phyloP scores from a whole-genome alignment of 2,797 vertebrate species.

The Setipinna tenuifilis region DNA sequence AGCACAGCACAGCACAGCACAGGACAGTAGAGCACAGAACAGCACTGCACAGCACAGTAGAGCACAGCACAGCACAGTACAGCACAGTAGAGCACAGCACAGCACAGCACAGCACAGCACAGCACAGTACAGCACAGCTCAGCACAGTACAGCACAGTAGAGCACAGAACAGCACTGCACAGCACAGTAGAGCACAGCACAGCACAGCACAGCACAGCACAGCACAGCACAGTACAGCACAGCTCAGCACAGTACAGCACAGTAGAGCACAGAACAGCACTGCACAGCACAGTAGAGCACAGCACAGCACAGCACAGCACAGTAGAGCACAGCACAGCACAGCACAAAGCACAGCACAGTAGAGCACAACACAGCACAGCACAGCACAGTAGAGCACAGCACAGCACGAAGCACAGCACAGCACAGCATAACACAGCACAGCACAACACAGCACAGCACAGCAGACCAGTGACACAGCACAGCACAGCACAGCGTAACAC shows the following conservation, averaged over 20 bases:
- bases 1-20: too few species aligned
- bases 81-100: background rate
- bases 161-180: background rate
- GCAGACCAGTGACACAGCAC: too few species aligned
- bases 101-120: too few species aligned
- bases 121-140: too few species aligned
- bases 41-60: too few species aligned
- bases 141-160: background rate
- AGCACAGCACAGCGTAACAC: background rate
- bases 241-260: background rate
- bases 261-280: background rate
- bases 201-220: background rate
- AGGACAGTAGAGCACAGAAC: background rate
- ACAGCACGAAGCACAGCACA: background rate
- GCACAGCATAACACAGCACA: background rate
- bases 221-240: background rate
- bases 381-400: background rate
- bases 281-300: too few species aligned
- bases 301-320: background rate
- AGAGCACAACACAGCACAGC: too few species aligned
- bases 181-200: background rate
- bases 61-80: too few species aligned
- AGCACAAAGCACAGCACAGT: too few species aligned
- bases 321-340: background rate
- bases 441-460: too few species aligned